phyloP scores from a whole-genome alignment of 2,888 invertebrate species.

The Dusona sp. region DNA sequence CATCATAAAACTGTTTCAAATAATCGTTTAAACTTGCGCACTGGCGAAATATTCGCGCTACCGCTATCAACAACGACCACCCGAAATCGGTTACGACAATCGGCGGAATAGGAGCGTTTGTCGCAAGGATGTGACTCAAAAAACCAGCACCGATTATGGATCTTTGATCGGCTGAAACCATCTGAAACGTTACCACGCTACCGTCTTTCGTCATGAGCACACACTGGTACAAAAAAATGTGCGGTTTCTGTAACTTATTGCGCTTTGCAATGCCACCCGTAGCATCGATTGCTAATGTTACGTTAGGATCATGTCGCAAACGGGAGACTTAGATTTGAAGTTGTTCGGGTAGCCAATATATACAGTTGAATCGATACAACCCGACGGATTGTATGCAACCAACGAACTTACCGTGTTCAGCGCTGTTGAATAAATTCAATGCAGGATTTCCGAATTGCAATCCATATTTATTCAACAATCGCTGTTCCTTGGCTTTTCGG shows the following conservation, averaged over 20 bases:
- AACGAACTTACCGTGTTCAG: conserved; percentile 36
- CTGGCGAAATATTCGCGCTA: conserved; percentile 46
- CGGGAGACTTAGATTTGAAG: conserved; percentile 47
- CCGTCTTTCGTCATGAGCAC: conserved; percentile 53
- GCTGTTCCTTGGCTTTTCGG: conserved; percentile 56
- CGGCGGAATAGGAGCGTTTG: conserved; percentile 29
- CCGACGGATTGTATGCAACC: conserved; percentile 43
- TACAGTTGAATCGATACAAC: conserved; percentile 33
- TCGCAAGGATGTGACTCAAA: conserved; percentile 38
- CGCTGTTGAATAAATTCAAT: conserved; percentile 39
- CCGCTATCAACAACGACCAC: conserved; percentile 52
- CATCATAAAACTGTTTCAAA: conserved; percentile 42
- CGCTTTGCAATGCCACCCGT: conserved; percentile 54
- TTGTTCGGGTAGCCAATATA: conserved; percentile 49
- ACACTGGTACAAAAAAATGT: conserved; percentile 59
- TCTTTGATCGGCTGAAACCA: conserved; percentile 57
- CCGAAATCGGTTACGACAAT: conserved; percentile 59
- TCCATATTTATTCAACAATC: conserved; percentile 13
- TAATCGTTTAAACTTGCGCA: conserved; percentile 45
- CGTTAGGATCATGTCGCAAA: conserved; percentile 35
- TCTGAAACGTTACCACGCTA: conserved; percentile 56
- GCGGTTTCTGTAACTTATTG: conserved; percentile 5
- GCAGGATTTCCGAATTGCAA: conserved; percentile 37
- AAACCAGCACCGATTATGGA: conserved; percentile 33
- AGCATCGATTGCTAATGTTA: conserved; percentile 48